Percentiles rank a stretch among this genome's conserved stretches.
phyloP scores from a whole-genome alignment of 2,797 vertebrate genomes.

The Alectoris magna region DNA sequence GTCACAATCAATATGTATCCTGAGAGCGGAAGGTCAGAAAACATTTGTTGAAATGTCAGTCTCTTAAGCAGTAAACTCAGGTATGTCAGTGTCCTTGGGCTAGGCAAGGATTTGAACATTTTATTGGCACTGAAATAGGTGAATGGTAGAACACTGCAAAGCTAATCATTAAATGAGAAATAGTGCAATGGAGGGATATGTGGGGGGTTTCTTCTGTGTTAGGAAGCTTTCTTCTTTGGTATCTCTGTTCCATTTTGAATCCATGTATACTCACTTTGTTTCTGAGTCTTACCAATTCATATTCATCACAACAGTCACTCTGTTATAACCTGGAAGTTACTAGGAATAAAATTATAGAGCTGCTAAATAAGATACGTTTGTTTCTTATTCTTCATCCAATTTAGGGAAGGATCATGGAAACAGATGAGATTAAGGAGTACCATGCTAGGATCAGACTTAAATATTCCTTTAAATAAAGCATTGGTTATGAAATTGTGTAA shows the following conservation, averaged over 20 bases:
- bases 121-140: accelerated
- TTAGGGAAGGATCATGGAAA: background rate
- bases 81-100: accelerated
- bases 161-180: background rate
- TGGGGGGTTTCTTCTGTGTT: background rate
- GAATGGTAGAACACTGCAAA: background rate
- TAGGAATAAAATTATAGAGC: background rate
- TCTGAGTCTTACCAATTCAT: background rate
- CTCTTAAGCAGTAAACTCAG: background rate
- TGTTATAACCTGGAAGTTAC: background rate
- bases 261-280: background rate
- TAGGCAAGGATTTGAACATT: background rate
- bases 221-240: background rate
- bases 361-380: background rate
- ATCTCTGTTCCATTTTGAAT: background rate
- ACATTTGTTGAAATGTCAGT: background rate
- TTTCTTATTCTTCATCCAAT: background rate
- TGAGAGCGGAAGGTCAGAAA: background rate
- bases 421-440: background rate
- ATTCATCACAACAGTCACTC: background rate
- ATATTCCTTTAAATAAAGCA: background rate
- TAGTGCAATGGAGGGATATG: accelerated
- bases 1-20: accelerated
- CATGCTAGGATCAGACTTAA: background rate
- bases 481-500: background rate